Evolutionary conservation across 2,113 vertebrate species (phyloP).

Genomic region (Patagioenas fasciata): DNA sequence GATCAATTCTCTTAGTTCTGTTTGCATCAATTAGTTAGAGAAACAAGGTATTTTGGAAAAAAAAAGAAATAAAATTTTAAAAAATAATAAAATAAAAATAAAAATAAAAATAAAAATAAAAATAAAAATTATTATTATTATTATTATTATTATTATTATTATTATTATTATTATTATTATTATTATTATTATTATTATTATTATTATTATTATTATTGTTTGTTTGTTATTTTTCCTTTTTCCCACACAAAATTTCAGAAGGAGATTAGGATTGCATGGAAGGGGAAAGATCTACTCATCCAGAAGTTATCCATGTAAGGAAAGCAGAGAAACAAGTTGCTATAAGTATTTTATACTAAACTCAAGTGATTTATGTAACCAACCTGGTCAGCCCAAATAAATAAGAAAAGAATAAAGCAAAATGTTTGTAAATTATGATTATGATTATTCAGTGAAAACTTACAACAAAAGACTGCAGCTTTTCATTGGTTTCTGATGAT

Average conservation of each 20-base stretch:
- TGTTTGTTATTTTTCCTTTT: not conserved
- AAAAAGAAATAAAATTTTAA: no score
- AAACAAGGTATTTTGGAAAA: not conserved
- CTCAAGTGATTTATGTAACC: not conserved
- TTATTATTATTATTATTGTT: no score
- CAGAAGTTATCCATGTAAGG: not conserved
- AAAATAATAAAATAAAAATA: no score
- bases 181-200: no score
- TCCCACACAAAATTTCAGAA: rapidly evolving
- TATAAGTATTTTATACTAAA: not conserved
- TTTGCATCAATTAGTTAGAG: not conserved
- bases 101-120: no score
- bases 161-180: no score
- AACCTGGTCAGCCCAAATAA: not conserved
- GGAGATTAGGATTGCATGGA: not conserved
- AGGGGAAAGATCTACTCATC: rapidly evolving
- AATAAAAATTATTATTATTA: no score
- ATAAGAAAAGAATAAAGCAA: not conserved
- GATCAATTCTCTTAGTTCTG: not conserved
- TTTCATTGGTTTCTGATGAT: not conserved
- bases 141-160: no score
- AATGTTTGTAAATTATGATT: not conserved
- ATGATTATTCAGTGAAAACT: not conserved
- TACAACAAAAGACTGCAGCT: not conserved
- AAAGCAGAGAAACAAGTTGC: not conserved